phyloP scores from a whole-genome alignment of 2,113 vertebrate species.

The Myocastor coypus region DNA sequence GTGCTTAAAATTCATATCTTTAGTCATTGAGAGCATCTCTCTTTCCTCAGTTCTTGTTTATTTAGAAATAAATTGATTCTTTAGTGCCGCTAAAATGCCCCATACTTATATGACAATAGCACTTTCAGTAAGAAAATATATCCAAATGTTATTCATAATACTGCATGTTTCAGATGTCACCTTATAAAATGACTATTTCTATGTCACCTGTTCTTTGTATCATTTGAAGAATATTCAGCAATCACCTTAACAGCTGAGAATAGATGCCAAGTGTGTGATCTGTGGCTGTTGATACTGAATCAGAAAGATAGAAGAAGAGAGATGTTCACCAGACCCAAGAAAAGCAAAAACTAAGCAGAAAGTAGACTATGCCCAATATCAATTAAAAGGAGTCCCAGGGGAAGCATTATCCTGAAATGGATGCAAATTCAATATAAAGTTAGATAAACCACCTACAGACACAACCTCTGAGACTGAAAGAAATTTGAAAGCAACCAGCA shows the following conservation, averaged over 20 bases:
- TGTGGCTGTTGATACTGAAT: background rate
- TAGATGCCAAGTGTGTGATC: background rate
- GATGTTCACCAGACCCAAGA: background rate
- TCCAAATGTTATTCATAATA: constrained; percentile 24
- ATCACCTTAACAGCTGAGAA: constrained; percentile 34
- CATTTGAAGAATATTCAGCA: constrained; percentile 21
- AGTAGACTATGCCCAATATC: background rate
- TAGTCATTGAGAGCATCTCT: background rate
- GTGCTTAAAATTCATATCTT: background rate
- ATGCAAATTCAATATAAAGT: constrained; percentile 56
- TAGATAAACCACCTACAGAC: constrained; percentile 50
- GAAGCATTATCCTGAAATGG: constrained; percentile 20
- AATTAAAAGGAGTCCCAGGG: constrained; percentile 33
- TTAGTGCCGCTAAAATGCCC: background rate
- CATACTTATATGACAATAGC: background rate
- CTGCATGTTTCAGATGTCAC: background rate
- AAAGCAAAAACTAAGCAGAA: constrained; percentile 38
- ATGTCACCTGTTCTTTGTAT: background rate
- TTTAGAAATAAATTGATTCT: background rate
- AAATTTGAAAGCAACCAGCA: background rate
- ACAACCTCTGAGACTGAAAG: constrained; percentile 35
- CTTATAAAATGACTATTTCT: background rate
- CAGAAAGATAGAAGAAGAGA: constrained; percentile 30
- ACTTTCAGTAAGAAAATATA: background rate
- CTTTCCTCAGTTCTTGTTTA: background rate